Conservation (phyloP, 2,113 vertebrate genomes). For the Phrynocephalus versicolor region DNA sequence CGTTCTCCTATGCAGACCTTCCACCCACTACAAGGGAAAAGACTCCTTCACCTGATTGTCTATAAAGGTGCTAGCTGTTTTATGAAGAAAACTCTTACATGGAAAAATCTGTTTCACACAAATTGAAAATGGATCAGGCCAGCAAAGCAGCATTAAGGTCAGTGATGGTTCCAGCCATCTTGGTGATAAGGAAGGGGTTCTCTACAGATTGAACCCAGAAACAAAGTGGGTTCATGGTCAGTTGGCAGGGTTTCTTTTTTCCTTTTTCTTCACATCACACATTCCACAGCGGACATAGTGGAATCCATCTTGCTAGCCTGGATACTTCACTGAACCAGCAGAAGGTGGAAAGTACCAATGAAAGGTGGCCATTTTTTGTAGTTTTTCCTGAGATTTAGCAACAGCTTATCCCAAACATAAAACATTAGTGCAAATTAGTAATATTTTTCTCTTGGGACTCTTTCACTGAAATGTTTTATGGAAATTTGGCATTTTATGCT, state of each 20-base stretch:
- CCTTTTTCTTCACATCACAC: no score
- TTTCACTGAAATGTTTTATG: background rate
- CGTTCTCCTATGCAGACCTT: no score
- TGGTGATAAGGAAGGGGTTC: background rate
- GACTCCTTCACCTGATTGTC: background rate
- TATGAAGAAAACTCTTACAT: background rate
- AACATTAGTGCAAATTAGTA: no score
- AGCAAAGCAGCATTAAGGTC: background rate
- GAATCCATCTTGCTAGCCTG: background rate
- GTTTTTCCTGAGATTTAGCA: background rate
- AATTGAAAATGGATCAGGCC: background rate
- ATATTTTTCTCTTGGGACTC: no score
- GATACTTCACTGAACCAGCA: background rate
- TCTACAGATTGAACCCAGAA: background rate
- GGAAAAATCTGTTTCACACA: background rate
- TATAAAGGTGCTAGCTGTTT: background rate
- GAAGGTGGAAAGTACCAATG: background rate
- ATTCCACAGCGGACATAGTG: background rate
- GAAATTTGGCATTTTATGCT: background rate
- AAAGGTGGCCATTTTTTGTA: background rate
- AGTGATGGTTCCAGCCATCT: background rate
- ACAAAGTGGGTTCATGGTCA: no score
- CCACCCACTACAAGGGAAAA: no score
- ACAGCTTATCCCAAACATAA: no score
- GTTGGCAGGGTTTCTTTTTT: no score